Conservation (phyloP, 2,888 invertebrate species). For the Nemotelus nigrinus region DNA sequence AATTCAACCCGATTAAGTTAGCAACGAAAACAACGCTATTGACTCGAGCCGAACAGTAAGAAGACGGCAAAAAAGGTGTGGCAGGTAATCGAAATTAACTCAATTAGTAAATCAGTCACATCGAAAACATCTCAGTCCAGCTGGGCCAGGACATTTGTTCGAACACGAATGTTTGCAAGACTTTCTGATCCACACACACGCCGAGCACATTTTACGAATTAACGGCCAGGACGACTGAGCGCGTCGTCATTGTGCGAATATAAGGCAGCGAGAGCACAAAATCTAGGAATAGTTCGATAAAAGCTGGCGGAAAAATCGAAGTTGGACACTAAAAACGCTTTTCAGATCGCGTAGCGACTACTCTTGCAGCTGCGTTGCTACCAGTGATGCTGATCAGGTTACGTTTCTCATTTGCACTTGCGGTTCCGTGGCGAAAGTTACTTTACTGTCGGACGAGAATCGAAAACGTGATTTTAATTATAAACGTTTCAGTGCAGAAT, state of each 20-base stretch:
- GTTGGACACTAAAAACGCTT: constrained; percentile 14
- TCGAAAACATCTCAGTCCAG: constrained; percentile 16
- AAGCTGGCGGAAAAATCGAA: not conserved
- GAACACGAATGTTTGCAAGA: not conserved
- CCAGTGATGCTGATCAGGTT: no score
- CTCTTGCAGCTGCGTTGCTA: no score
- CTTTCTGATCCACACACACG: not conserved
- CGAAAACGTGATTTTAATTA: constrained; percentile 41
- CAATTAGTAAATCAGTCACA: constrained; percentile 43
- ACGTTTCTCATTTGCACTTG: no score
- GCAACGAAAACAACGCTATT: not conserved
- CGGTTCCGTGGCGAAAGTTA: constrained; percentile 21
- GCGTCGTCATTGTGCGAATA: not conserved
- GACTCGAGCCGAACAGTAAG: not conserved
- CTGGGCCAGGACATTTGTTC: not conserved
- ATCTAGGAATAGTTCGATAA: no score
- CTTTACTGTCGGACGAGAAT: constrained; percentile 24
- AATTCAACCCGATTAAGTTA: not conserved
- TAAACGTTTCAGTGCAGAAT: constrained; percentile 14
- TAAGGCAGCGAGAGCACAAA: no score
- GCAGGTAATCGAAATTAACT: constrained; percentile 40
- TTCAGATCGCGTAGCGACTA: not conserved
- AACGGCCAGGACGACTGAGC: not conserved
- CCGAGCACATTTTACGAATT: constrained; percentile 8
- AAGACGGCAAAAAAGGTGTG: constrained; percentile 13